Evolutionary conservation across 2,113 vertebrate species (phyloP), one percentile per base, ranked within the genome.

Genomic region (Meleagris gallopavo): DNA sequence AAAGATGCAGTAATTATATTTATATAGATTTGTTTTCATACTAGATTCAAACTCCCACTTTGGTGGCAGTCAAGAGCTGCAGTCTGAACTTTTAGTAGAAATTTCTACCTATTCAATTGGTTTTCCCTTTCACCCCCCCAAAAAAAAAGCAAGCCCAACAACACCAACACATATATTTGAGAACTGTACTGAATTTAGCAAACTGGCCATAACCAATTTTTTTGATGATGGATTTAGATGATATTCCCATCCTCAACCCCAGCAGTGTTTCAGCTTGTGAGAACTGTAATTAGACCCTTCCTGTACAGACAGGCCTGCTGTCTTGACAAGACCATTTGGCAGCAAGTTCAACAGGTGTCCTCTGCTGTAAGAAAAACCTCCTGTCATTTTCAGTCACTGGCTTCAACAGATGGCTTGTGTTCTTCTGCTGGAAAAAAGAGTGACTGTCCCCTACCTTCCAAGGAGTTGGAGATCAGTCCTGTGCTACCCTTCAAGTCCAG

Each of bases 21-120:
- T 57, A 41, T 13, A 4, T 0, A 0, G 4, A 2, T 30, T 73
- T 88, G 67, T 1, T 13, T 41, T 64, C 54, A 10, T 9, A 43
- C 6, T 29, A 46, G 3, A 52, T 34, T 55, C 41, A 21, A 38
- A 9, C 25, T 86, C 58, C 75, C 40, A 41, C 40, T 3, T 1
- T 71, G 54, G 30, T 13, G 43, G 17, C 20, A 46, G 29, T 21
- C 83, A 78, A 9, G 11, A 13, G 24, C 75, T 85, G n/a, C 20
- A 66, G 32, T 55, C 8, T 30, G 75, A 65, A 46, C 18, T 75
- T 69, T 24, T 25, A 64, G 55, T 19, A 65, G 32, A 57, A 83
- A 57, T 55, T 21, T 43, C 2, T 8, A 70, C 17, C 15, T 34
- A 5, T 40, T 72, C 30, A 21, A 13, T 8, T 57, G 40, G 19